phyloP scores from a whole-genome alignment of 2,888 invertebrate species.

The Thereva nobilitata region DNA sequence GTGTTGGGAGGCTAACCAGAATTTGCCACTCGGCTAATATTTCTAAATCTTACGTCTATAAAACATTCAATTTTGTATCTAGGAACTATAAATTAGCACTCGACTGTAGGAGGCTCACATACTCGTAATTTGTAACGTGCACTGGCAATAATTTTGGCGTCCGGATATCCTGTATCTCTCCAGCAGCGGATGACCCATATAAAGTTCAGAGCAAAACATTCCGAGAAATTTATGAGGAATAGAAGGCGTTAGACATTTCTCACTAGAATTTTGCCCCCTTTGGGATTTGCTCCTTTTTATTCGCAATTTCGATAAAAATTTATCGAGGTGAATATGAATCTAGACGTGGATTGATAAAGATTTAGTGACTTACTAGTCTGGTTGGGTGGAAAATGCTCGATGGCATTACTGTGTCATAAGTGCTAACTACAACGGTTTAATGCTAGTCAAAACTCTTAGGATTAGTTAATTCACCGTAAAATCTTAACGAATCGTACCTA shows the following conservation, averaged over 20 bases:
- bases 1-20: conserved; percentile 11
- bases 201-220: conserved; percentile 4
- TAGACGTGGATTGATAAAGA: no score
- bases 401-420: no score
- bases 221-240: conserved; percentile 13
- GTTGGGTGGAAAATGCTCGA: no score
- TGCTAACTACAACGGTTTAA: no score
- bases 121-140: conserved; percentile 24
- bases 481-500: no score
- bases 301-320: no score
- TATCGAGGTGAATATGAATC: no score
- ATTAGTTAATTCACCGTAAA: no score
- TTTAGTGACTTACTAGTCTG: no score
- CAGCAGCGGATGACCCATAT: conserved; percentile 15
- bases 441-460: no score
- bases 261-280: neutral
- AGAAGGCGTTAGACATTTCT: conserved; percentile 5
- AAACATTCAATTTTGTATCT: conserved; percentile 32
- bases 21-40: conserved; percentile 24
- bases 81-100: conserved; percentile 33
- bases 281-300: neutral
- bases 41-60: conserved; percentile 28
- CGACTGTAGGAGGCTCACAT: conserved; percentile 18
- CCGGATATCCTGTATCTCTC: conserved; percentile 2
- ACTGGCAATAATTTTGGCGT: conserved; percentile 28